These are phyloP conservation scores for Donacobius atricapilla DNA, from an alignment of 2,113 vertebrate genomes.

Conservation along the genomic window DNA sequence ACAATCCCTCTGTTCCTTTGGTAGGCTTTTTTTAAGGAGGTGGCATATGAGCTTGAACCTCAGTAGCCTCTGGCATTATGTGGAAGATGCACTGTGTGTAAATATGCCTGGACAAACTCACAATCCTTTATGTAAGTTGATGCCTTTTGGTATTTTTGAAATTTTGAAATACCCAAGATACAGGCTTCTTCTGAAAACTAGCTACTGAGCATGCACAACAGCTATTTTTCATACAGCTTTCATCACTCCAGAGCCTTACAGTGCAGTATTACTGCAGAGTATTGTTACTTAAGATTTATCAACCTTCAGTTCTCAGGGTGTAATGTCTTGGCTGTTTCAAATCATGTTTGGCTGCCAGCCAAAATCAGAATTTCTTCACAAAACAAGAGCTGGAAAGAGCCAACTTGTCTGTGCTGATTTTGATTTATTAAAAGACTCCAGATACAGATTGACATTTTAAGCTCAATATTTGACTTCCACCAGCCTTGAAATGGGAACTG, in stretches of 20 bases:
- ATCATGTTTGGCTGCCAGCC: constrained; percentile 58
- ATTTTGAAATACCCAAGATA: constrained; percentile 41
- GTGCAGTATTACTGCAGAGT: constrained; percentile 59
- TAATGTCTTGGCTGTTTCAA: constrained; percentile 54
- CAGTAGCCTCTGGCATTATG: neutral
- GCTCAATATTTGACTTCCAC: constrained; percentile 64
- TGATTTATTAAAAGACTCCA: constrained; percentile 34
- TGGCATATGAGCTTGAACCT: neutral
- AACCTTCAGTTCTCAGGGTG: constrained; percentile 59
- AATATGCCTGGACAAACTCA: neutral
- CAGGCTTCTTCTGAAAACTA: neutral
- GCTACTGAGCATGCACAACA: constrained; percentile 45
- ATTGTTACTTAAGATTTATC: constrained; percentile 62
- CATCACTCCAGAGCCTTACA: constrained; percentile 52
- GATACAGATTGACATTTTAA: constrained; percentile 42
- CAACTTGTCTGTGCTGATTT: constrained; percentile 56
- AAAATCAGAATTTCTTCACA: constrained; percentile 57
- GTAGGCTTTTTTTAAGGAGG: neutral
- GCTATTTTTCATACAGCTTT: constrained; percentile 67
- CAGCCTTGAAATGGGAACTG: constrained; percentile 31
- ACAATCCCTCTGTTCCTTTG: neutral
- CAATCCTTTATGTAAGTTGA: constrained; percentile 20
- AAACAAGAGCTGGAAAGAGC: constrained; percentile 50
- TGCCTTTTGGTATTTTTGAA: constrained; percentile 48
- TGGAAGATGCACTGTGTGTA: neutral